These are phyloP conservation scores for Drosophila grimshawi DNA, from an alignment of 1,140 invertebrate genomes.

Conservation along the genomic window DNA sequence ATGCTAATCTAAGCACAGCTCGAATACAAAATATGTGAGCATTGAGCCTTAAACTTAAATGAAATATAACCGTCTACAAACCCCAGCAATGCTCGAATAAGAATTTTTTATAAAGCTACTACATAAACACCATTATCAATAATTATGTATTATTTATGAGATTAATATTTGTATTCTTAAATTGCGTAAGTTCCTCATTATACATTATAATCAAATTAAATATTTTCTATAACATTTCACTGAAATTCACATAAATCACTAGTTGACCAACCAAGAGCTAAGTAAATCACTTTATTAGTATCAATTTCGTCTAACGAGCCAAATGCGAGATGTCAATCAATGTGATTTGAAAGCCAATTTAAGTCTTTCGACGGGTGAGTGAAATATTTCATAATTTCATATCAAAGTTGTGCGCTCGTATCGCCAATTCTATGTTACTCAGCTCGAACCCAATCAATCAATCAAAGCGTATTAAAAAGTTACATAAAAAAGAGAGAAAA, in stretches of 20 bases:
- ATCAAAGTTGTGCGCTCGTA: conserved; percentile 30
- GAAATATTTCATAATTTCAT: conserved; percentile 49
- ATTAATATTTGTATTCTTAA: no score
- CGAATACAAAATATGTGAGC: neutral
- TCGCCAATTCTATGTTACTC: conserved; percentile 41
- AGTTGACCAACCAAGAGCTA: neutral
- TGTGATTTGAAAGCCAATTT: conserved; percentile 47
- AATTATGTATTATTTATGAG: no score
- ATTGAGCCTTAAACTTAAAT: no score
- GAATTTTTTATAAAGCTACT: no score
- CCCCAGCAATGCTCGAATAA: no score
- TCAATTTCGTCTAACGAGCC: conserved; percentile 36
- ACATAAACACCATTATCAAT: no score
- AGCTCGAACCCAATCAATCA: conserved; percentile 61
- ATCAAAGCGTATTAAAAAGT: conserved; percentile 72
- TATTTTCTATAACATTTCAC: no score
- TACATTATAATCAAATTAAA: no score
- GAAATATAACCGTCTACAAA: no score
- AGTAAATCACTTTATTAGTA: conserved; percentile 45
- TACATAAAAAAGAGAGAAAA: conserved; percentile 34
- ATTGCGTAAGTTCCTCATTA: no score
- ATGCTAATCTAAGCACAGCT: neutral
- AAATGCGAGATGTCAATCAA: conserved; percentile 64
- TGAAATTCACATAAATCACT: conserved; percentile 14
- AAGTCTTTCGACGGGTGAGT: conserved; percentile 10